phyloP scores from a whole-genome alignment of 1,140 invertebrate genomes.

The Lordiphosa collinella region DNA sequence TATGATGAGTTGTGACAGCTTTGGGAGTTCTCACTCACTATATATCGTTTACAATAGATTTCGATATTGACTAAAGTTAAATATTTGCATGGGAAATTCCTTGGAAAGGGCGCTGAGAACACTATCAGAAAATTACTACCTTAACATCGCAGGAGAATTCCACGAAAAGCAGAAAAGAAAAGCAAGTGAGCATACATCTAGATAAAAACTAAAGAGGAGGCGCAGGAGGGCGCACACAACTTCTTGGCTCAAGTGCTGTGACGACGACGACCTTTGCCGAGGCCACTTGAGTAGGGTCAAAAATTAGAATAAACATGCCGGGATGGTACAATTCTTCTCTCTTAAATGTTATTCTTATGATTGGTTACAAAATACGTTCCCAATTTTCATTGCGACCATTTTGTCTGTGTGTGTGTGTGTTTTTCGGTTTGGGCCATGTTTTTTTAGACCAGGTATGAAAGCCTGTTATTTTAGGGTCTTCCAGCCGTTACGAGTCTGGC shows the following conservation, averaged over 20 bases:
- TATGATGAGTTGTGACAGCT: constrained; percentile 67
- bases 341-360: constrained; percentile 67
- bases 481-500: constrained; percentile 17
- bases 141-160: constrained; percentile 67
- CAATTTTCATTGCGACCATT: no score
- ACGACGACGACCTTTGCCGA: constrained; percentile 57
- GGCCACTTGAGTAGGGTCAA: constrained; percentile 72
- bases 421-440: constrained; percentile 58
- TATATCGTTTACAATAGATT: constrained; percentile 59
- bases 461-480: constrained; percentile 70
- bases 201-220: constrained; percentile 49
- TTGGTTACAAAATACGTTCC: constrained; percentile 68
- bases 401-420: no score
- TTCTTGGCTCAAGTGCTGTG: constrained; percentile 70
- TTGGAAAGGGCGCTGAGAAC: constrained; percentile 17
- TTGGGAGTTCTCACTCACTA: constrained; percentile 24
- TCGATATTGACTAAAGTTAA: constrained; percentile 49
- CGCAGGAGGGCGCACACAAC: constrained; percentile 41
- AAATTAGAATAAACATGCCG: constrained; percentile 74
- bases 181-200: constrained; percentile 59
- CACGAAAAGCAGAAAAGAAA: constrained; percentile 49
- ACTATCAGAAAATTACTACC: constrained; percentile 78
- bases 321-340: constrained; percentile 54
- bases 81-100: constrained; percentile 57
- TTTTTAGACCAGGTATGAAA: constrained; percentile 34